phyloP scores from a whole-genome alignment of 2,113 vertebrate species.

The Oreochromis tanganicae region DNA sequence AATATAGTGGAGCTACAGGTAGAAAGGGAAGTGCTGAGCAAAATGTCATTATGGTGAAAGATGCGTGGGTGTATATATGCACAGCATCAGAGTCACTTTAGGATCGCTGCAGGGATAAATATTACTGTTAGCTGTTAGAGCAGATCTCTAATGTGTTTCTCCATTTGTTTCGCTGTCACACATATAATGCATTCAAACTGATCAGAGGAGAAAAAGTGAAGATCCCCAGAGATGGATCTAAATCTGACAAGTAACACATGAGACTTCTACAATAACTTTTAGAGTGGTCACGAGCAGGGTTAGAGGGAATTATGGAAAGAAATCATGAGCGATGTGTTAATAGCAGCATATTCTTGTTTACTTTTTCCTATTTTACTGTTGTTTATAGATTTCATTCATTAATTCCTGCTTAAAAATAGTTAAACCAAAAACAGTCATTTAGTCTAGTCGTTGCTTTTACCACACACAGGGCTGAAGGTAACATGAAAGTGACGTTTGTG shows the following conservation, averaged over 20 bases:
- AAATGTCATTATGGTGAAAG: conserved; percentile 3
- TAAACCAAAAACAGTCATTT: not conserved
- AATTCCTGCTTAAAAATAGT: not conserved
- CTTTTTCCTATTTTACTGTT: not conserved
- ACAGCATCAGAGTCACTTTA: conserved; percentile 4
- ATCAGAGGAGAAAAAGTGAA: not conserved
- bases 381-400: not conserved
- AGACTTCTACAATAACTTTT: not conserved
- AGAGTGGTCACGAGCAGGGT: not conserved
- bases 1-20: not conserved
- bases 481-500: not conserved
- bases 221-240: not conserved
- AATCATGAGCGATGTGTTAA: not conserved
- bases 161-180: not conserved
- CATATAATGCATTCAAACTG: not conserved
- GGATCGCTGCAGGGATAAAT: conserved; percentile 10
- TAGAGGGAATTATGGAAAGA: not conserved
- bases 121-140: not conserved
- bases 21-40: not conserved
- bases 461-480: not conserved
- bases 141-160: not conserved
- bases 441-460: not conserved
- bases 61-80: not conserved
- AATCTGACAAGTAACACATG: not conserved
- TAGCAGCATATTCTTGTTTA: not conserved